Evolutionary conservation across 1,140 invertebrate genomes (phyloP), one percentile per base, ranked within the genome.

Genomic region (Neodiprion pinetum): DNA sequence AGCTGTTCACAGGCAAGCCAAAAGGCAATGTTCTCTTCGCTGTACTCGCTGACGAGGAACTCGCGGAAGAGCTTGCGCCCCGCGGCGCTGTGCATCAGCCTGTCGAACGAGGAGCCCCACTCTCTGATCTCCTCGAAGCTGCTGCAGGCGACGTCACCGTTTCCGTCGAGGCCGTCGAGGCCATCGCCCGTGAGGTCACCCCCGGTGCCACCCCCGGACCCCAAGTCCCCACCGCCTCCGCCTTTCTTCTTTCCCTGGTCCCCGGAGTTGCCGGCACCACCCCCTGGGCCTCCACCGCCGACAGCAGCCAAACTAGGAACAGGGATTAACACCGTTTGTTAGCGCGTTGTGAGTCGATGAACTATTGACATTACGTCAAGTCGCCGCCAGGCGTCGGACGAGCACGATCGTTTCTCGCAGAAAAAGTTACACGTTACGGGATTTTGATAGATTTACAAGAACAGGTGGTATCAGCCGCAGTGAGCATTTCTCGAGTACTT

Each of bases 21-120:
- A 90, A 99, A 99, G 78, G 99, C 92, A 83, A 99, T 99, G 89
- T 99, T 99, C 89, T 99, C 98, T 90, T 99, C 98, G 81, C 97
- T 98, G 90, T 99, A 99, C 90, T 99, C 98, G 86, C 97, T 97
- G 79, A 97, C 94, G 76, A 99, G 92, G 89, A 99, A 99, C 87
- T 99, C 98, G 50, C 97, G 93, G 90, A 99, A 99, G 78, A 98
- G 93, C 87, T 96, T 96, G 75, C 98, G 92, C 14, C 98, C 98
- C 81, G 93, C 96, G 94, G 90, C 71, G 89, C 93, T 96, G 83
- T 93, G 95, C 96, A 99, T 99, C 81, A 99, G 92, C 86, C 94
- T 95, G 83, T 99, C 98, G 88, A 99, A 99, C 72, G 96, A 98
- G 86, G 96, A 95, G 67, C 96, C 96, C 97, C 98, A 99, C 81